phyloP scores from a whole-genome alignment of 2,797 vertebrate species.

The Pogoniulus pusillus region DNA sequence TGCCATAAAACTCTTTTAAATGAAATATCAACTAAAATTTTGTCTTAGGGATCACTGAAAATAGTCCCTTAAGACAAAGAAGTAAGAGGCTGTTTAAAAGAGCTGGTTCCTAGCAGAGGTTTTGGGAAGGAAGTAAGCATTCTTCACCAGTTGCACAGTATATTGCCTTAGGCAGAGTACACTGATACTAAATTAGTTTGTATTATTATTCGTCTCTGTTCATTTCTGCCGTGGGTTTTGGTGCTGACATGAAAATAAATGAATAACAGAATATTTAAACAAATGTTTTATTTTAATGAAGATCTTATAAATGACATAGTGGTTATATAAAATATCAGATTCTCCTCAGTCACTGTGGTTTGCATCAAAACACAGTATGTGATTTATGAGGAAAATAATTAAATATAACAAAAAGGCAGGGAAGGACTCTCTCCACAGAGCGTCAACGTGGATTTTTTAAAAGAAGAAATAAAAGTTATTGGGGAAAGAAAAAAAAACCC shows the following conservation, averaged over 20 bases:
- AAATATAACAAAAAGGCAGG: conserved; percentile 45
- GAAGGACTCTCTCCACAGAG: conserved; percentile 28
- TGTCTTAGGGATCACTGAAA: background rate
- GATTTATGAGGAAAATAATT: conserved; percentile 65
- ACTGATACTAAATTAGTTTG: conserved; percentile 53
- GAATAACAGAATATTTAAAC: conserved; percentile 65
- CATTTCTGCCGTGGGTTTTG: conserved; percentile 59
- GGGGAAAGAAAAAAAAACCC: background rate
- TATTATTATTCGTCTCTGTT: conserved; percentile 51
- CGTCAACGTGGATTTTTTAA: conserved; percentile 31
- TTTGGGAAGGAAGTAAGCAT: conserved; percentile 71
- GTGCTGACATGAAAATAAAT: conserved; percentile 70
- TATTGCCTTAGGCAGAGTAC: conserved; percentile 67
- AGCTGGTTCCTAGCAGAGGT: conserved; percentile 53
- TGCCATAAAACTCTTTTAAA: conserved; percentile 8
- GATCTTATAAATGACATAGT: conserved; percentile 50
- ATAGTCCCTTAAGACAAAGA: conserved; percentile 48
- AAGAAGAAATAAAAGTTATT: conserved; percentile 49
- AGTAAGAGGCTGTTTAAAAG: conserved; percentile 49
- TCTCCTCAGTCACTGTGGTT: conserved; percentile 40
- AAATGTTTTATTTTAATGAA: conserved; percentile 69
- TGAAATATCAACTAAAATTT: conserved; percentile 17
- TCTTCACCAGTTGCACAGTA: conserved; percentile 69
- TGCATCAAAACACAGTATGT: conserved; percentile 59
- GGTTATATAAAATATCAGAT: conserved; percentile 60